Conservation (phyloP, 1,140 invertebrate genomes). For the Sycobia sp. region DNA sequence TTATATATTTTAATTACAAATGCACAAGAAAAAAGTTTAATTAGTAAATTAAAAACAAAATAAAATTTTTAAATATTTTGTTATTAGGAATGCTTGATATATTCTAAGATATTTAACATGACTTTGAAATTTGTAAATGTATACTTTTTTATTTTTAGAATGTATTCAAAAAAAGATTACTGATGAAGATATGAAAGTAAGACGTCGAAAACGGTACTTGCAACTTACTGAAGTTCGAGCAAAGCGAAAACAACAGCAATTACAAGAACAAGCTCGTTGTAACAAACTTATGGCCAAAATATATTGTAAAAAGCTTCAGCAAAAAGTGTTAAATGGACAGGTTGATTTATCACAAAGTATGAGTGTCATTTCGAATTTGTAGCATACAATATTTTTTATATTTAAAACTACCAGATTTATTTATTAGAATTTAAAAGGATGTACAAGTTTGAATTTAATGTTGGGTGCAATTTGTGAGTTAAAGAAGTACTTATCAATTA, state of each 20-base stretch:
- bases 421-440: slow-evolving; percentile 55
- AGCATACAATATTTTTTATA: slow-evolving; percentile 57
- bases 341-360: slow-evolving; percentile 63
- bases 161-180: slow-evolving; percentile 54
- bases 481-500: neutral
- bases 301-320: slow-evolving; percentile 64
- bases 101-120: too few species aligned
- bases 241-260: slow-evolving; percentile 56
- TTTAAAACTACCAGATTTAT: slow-evolving; percentile 66
- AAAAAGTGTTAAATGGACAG: slow-evolving; percentile 60
- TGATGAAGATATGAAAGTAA: slow-evolving; percentile 57
- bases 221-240: slow-evolving; percentile 59
- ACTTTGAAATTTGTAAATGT: too few species aligned
- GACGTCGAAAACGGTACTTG: slow-evolving; percentile 59
- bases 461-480: neutral
- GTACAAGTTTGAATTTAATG: slow-evolving; percentile 1
- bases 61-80: too few species aligned
- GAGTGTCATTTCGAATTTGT: slow-evolving; percentile 60
- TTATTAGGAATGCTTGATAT: too few species aligned
- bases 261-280: slow-evolving; percentile 59
- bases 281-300: slow-evolving; percentile 66
- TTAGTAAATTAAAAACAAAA: too few species aligned
- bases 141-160: slow-evolving; percentile 39
- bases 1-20: too few species aligned
- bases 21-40: too few species aligned